Conservation (phyloP, 2,888 invertebrate species). For the Tenthredo livida region DNA sequence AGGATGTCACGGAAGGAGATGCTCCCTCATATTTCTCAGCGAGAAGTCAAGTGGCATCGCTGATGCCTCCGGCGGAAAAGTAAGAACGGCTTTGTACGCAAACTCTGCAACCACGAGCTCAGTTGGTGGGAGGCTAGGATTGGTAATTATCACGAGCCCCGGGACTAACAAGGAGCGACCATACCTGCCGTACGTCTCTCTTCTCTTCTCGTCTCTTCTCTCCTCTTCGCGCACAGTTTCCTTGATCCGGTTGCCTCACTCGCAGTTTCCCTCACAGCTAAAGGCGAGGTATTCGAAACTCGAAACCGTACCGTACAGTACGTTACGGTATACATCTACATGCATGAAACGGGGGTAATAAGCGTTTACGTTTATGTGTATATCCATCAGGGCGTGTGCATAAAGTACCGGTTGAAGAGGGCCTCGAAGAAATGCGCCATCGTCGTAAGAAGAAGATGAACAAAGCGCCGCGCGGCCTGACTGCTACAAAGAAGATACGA, state of each 20-base stretch:
- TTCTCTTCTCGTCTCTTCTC: neutral
- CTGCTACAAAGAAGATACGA: neutral
- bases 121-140: constrained; percentile 15
- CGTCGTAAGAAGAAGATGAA: neutral
- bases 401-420: constrained; percentile 23
- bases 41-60: constrained; percentile 38
- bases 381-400: constrained; percentile 17
- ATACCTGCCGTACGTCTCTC: neutral
- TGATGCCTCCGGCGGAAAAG: constrained; percentile 21
- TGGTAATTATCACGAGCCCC: constrained; percentile 51
- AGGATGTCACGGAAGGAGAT: constrained; percentile 42
- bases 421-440: constrained; percentile 2
- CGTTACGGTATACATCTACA: no score
- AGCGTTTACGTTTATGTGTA: constrained; percentile 29
- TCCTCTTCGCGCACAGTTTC: neutral
- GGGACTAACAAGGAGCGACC: constrained; percentile 35
- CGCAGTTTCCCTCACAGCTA: neutral
- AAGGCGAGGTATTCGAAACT: constrained; percentile 9
- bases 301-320: neutral
- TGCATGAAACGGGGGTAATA: constrained; percentile 17
- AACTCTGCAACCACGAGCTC: constrained; percentile 11
- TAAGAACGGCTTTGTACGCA: constrained; percentile 40
- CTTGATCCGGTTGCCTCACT: constrained; percentile 20
- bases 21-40: constrained; percentile 21
- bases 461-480: neutral